Evolutionary conservation across 2,113 vertebrate species (phyloP), one percentile per base, ranked within the genome.

Genomic region (Mionectes macconnelli): DNA sequence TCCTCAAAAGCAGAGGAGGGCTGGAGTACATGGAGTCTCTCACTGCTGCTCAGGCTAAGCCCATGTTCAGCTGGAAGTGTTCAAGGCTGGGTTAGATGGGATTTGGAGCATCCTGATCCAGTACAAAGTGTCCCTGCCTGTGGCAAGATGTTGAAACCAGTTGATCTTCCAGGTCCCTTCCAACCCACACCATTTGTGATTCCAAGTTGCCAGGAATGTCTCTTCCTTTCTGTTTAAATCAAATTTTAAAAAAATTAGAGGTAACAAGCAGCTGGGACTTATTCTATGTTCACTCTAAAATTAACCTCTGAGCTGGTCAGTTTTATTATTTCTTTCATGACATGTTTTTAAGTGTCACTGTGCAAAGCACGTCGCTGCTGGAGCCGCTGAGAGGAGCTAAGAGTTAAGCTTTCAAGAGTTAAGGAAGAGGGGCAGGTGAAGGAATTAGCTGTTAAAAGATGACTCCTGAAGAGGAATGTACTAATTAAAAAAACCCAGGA

Each of bases 401-500:
- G n/a, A n/a, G n/a, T 86, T 92, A n/a, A n/a, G 75, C 74, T 88
- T 62, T 70, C 42, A 56, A 86, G 59, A 49, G 62, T 84, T 42
- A 74, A 82, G 47, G 37, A 23, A 87, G 52, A 57, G 4, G 31
- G 47, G 28, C 44, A 90, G 68, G 84, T 91, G 79, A 91, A 84
- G 75, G 56, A 93, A 94, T 77, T 33, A 92, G 64, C 68, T 94
- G 5, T 78, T 93, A 84, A 86, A 93, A 88, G 27, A 62, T 2
- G 2, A 53, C 56, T 83, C 80, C 92, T 88, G 88, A 93, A 93
- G 83, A 95, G 44, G 60, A 93, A 84, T 57, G 72, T 25, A 75
- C 75, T 96, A 92, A 97, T 94, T 88, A 96, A 94, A 96, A 96
- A 91, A 89, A 30, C 66, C 20, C 68, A 94, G 84, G 84, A 57